Conservation (phyloP, 2,888 invertebrate species). For the Malachius bipustulatus region DNA sequence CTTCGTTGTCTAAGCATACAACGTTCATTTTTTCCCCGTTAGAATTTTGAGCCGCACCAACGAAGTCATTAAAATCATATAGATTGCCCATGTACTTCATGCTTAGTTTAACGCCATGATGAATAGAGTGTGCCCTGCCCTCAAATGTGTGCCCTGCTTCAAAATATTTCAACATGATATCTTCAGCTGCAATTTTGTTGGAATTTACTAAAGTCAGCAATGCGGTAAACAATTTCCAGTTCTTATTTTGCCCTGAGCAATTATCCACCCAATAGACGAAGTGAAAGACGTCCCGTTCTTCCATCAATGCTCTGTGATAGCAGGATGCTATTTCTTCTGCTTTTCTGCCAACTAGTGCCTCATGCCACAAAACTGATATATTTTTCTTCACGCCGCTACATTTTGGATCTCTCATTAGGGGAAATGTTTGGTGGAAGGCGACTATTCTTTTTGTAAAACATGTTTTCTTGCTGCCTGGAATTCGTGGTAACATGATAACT, state of each 20-base stretch:
- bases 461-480: conserved; percentile 9
- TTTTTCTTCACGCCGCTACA: conserved; percentile 6
- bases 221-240: conserved; percentile 15
- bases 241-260: conserved; percentile 17
- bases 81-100: conserved; percentile 11
- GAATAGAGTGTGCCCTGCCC: conserved; percentile 15
- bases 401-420: conserved; percentile 3
- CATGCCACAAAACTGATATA: conserved; percentile 10
- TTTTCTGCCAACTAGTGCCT: conserved; percentile 9
- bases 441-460: conserved; percentile 9
- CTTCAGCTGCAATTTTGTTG: conserved; percentile 10
- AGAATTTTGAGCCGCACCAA: conserved; percentile 11
- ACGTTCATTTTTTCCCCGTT: conserved; percentile 12
- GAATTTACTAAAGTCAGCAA: conserved; percentile 16
- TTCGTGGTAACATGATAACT: conserved; percentile 8
- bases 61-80: conserved; percentile 9
- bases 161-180: conserved; percentile 14
- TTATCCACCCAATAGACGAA: conserved; percentile 17
- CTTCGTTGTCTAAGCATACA: conserved; percentile 12
- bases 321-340: conserved; percentile 11
- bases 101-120: conserved; percentile 14
- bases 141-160: conserved; percentile 16
- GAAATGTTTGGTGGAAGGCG: conserved; percentile 8
- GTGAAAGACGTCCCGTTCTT: conserved; percentile 11
- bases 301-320: conserved; percentile 10